Base-by-base conservation (phyloP, 2,797 vertebrate genomes). In the Lacerta viridis region DNA sequence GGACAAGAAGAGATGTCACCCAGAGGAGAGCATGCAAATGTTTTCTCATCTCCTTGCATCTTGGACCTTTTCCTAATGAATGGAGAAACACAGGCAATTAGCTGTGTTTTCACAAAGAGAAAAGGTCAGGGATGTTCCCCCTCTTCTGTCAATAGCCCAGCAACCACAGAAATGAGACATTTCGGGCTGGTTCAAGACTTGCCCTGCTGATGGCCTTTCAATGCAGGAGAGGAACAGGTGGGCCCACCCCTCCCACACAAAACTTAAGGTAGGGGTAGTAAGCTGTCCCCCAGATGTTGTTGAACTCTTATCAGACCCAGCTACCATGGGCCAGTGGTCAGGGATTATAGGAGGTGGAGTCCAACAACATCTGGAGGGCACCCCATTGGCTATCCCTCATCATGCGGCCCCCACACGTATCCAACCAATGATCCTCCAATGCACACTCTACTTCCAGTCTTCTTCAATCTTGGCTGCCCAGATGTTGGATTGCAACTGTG, bases 31-130 rank as follows among this genome's bases (percentile, higher is more conserved):
- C 3, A 0, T 55, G 79, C 81, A 88, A 91, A 90, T 74, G 79
- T 81, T 85, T 71, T 43, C 50, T 85, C 66, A 18, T 88, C 46
- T 84, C 72, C 25, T 93, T 80, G 77, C 55, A 0, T 88, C 88
- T 90, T 84, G 91, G 92, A 93, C 90, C 90, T 93, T 93, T 93
- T 92, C 92, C 91, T 93, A 89, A 94, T 84, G 93, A 91, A 82
- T 18, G 74, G 61, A 66, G 83, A 75, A 91, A 93, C 71, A 77
- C 85, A 68, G 85, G 92, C 90, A 92, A 91, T 93, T 91, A 94
- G 79, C 72, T 68, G 1, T 17, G 55, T 84, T 93, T 89, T 94
- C 85, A 76, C 0, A 0, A 86, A 69, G 81, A 92, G 93, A 92
- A 95, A 95, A 95, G 92, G 93, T 94, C 93, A 93, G 8, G 0